Base-by-base conservation (phyloP, 2,113 vertebrate species). In the Lepidothrix coronata region DNA sequence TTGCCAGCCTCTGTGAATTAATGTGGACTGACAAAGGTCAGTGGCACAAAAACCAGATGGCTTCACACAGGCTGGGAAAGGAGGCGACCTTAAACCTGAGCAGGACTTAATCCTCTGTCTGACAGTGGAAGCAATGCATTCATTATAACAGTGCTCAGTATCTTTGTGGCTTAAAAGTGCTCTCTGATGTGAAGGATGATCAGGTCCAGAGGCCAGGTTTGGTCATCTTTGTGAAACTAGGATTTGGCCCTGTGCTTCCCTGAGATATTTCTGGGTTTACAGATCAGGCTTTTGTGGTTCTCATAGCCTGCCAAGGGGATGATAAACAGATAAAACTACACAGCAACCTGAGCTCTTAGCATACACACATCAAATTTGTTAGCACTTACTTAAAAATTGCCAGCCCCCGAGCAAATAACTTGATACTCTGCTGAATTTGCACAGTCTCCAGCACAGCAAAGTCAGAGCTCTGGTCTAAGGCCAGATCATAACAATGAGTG, bases 51-150 rank as follows among this genome's bases (percentile, higher is more conserved):
- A 87, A 44, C 4, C 93, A 91, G 76, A 84, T 86, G 90, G 67
- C 48, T 88, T 94, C 52, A 77, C 2, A 2, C 49, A 58, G 70
- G 14, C 77, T 41, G 49, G 44, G 66, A 75, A 76, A 91, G 65
- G 65, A 92, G 61, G 66, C 66, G 86, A 93, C 92, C 88, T 95
- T 94, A 87, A 94, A 94, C 74, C 93, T 89, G 68, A 87, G 39
- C 70, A 85, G 61, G 73, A 81, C 70, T 96, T 93, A 94, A 88
- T 96, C 51, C 57, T 84, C 70, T 76, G n/a, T 57, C 49, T 0
- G 1, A 75, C 6, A 8, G 67, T 65, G 25, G 61, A 91, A 86
- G 30, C 17, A 57, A 35, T 37, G 58, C n/a, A 70, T 57, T 93
- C 57, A 52, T 81, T 70, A 2, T 39, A 62, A 35, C 28, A 75